Percentiles rank a stretch among this genome's conserved stretches.
phyloP scores from a whole-genome alignment of 2,888 invertebrate genomes.

The Hypomecis punctinalis region DNA sequence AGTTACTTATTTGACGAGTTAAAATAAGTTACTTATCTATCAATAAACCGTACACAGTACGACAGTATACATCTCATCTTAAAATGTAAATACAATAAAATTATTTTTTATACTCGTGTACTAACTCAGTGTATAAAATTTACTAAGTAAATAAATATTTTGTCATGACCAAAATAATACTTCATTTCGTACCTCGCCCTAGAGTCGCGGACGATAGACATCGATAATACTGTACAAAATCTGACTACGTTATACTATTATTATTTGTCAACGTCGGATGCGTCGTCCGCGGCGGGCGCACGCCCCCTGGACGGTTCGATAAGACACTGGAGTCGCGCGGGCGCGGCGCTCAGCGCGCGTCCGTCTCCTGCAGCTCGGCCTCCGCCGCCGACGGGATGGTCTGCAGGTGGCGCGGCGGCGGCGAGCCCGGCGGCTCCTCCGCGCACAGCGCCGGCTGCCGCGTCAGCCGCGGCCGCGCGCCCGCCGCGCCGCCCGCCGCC shows the following conservation, averaged over 20 bases:
- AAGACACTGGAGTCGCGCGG: constrained; percentile 48
- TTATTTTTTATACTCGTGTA: constrained; percentile 28
- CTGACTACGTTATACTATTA: constrained; percentile 30
- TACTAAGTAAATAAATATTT: constrained; percentile 64
- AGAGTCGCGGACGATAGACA: constrained; percentile 41
- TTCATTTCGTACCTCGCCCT: constrained; percentile 43
- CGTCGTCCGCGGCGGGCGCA: background rate
- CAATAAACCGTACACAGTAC: constrained; percentile 48
- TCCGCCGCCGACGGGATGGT: constrained; percentile 77
- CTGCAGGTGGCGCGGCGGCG: constrained; percentile 64
- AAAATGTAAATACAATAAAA: constrained; percentile 42
- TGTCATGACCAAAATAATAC: constrained; percentile 52
- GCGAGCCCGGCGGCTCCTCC: constrained; percentile 86
- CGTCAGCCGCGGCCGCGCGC: constrained; percentile 92
- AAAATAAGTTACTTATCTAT: background rate
- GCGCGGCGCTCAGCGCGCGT: constrained; percentile 52
- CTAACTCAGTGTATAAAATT: constrained; percentile 48
- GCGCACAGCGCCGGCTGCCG: constrained; percentile 92
- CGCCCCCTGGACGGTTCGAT: constrained; percentile 57
- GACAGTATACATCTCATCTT: constrained; percentile 37
- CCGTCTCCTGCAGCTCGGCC: constrained; percentile 63
- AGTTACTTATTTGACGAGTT: background rate
- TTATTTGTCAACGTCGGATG: constrained; percentile 24
- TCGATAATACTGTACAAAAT: constrained; percentile 67
- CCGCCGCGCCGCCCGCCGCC: constrained; percentile 87